A percentile compares a stretch with the other conserved stretches of the same genome.
Evolutionary conservation across 2,797 vertebrate genomes (phyloP).

Genomic region (Florisuga fusca): DNA sequence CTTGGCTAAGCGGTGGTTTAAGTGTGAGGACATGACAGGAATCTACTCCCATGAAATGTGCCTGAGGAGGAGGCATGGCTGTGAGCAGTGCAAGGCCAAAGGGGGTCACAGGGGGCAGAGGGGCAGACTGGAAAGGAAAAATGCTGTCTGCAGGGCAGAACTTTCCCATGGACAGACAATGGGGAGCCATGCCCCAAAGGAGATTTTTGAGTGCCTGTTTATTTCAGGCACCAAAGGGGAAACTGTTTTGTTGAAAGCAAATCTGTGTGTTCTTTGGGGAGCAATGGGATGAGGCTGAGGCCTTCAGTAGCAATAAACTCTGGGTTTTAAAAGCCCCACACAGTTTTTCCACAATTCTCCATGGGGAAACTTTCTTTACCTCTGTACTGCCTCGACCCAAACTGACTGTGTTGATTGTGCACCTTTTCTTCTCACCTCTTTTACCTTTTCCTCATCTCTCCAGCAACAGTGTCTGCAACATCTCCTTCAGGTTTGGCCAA

Average conservation of each 20-base stretch:
- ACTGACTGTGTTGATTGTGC: not conserved
- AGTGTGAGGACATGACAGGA: conserved; percentile 6
- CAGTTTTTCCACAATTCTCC: not conserved
- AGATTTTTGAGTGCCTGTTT: not conserved
- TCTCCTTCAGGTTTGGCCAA: not conserved
- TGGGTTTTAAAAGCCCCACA: not conserved
- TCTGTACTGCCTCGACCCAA: not conserved
- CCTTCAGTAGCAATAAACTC: not conserved
- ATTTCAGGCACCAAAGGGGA: not conserved
- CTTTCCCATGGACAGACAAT: not conserved
- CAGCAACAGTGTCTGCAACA: not conserved
- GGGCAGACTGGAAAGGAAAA: not conserved
- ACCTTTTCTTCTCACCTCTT: not conserved
- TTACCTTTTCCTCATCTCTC: not conserved
- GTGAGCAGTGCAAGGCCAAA: not conserved
- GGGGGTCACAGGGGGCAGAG: rapidly evolving
- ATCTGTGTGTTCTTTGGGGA: not conserved
- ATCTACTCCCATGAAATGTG: not conserved
- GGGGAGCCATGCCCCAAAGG: not conserved
- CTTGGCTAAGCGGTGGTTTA: conserved; percentile 24
- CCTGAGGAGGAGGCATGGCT: not conserved
- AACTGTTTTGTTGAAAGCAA: not conserved
- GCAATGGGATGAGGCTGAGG: not conserved
- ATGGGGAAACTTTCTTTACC: not conserved
- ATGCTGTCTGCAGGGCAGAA: not conserved